phyloP scores from a whole-genome alignment of 2,113 vertebrate genomes.

The Pelusios castaneus region DNA sequence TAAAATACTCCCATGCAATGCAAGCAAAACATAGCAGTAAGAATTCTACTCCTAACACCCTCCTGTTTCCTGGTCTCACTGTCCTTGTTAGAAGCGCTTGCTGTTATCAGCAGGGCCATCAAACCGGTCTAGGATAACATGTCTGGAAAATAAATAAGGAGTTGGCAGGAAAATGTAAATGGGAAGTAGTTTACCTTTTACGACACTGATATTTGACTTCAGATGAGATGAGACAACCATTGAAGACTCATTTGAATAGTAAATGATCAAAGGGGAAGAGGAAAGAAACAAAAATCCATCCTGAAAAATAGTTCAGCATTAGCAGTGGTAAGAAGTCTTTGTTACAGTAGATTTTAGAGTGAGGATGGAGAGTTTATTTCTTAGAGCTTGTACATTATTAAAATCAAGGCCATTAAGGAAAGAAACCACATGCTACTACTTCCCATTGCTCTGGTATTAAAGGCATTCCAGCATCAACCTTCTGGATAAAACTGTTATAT shows the following conservation, averaged over 20 bases:
- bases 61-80: not conserved
- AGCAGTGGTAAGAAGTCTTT: not conserved
- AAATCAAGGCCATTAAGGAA: slow-evolving; percentile 41
- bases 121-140: no score
- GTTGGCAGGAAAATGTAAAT: not conserved
- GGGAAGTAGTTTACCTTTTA: not conserved
- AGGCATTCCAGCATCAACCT: slow-evolving; percentile 38
- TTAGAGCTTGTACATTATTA: slow-evolving; percentile 45
- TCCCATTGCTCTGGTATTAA: slow-evolving; percentile 46
- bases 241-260: not conserved
- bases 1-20: not conserved
- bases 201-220: not conserved
- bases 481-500: not conserved
- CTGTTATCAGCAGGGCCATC: not conserved
- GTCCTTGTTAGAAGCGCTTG: not conserved
- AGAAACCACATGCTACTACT: slow-evolving; percentile 40
- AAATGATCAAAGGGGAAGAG: not conserved
- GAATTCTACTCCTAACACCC: not conserved
- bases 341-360: slow-evolving; percentile 17
- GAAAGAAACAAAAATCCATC: not conserved
- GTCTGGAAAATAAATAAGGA: not conserved
- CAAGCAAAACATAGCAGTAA: fast-evolving
- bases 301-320: not conserved
- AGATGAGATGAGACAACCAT: not conserved
- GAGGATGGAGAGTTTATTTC: slow-evolving; percentile 4